phyloP scores from a whole-genome alignment of 2,888 invertebrate species.

The Catocala nupta region DNA sequence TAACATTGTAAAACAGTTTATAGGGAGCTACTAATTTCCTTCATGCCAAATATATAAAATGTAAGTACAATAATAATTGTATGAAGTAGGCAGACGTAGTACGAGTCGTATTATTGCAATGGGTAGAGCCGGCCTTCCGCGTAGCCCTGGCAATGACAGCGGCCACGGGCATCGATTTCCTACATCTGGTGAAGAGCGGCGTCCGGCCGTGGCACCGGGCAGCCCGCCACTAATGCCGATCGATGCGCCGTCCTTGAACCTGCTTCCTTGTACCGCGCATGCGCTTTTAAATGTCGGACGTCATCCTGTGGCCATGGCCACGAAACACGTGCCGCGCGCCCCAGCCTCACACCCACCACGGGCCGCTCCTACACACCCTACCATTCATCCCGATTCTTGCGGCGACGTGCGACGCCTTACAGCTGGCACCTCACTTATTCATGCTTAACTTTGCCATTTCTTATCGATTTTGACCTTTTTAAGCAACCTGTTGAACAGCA shows the following conservation, averaged over 20 bases:
- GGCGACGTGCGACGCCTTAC: constrained; percentile 57
- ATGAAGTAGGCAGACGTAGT: not conserved
- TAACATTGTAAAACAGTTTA: no score
- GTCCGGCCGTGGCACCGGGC: constrained; percentile 74
- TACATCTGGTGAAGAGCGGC: constrained; percentile 61
- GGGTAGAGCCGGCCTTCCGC: constrained; percentile 26
- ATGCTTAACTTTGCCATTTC: constrained; percentile 78
- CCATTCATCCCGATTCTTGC: constrained; percentile 71
- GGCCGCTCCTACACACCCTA: constrained; percentile 39
- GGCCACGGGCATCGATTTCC: constrained; percentile 62
- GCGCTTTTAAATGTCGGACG: constrained; percentile 75
- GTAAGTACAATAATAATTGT: not conserved
- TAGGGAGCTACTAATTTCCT: no score
- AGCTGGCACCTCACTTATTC: constrained; percentile 57
- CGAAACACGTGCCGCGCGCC: constrained; percentile 68
- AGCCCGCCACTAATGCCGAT: constrained; percentile 69
- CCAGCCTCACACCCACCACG: constrained; percentile 43
- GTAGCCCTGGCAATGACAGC: constrained; percentile 68
- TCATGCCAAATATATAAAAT: not conserved
- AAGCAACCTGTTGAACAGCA: constrained; percentile 65
- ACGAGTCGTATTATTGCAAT: constrained; percentile 8
- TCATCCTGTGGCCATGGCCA: constrained; percentile 82
- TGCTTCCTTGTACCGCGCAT: constrained; percentile 67
- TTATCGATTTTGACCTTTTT: constrained; percentile 76
- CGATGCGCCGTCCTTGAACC: constrained; percentile 84